Base-by-base conservation (phyloP, 2,113 vertebrate species). In the Myxocyprinus asiaticus region DNA sequence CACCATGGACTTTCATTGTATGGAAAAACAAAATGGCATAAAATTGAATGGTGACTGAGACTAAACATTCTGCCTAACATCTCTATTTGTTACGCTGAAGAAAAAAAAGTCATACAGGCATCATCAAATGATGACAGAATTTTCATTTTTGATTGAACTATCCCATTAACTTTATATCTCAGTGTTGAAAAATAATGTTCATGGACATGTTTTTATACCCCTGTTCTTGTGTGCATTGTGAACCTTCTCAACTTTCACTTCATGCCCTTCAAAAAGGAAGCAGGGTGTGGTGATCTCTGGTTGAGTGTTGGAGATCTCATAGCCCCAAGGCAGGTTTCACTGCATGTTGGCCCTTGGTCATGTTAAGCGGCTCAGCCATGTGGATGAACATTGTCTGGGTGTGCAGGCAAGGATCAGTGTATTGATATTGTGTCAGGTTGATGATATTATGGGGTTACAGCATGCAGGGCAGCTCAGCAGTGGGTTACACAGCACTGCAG, bases 361-460 rank as follows among this genome's bases (percentile, higher is more conserved):
- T 48, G 59, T 63, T 48, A 50, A 74, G 58, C 15, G 12, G 72
- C 59, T 63, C 47, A 58, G n/a, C 55, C 55, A 15, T 58, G 55
- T 58, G 55, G 14, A 58, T n/a, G 17, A 15, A 33, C 58, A 22
- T 15, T 50, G 71, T 74, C 55, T 14, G 72, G 17, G 59, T 62
- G 56, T 61, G 56, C 3, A 22, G 9, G 47, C 8, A 5, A 55
- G 74, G 61, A 50, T 48, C 48, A 65, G 7, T 4, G 48, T 65
- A 76, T 76, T 65, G 74, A 76, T 65, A 55, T 76, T 76, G 62
- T 76, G 74, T 76, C 74, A 74, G 45, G 72, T 63, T 74, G 72
- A 74, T 74, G 72, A 63, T 74, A 59, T 74, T 63, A 42, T 63
- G 48, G 45, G 45, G 17, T 50, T 61, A 74, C 17, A 42, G 43